Evolutionary conservation across 2,888 invertebrate genomes (phyloP).

Genomic region (Caenorhabditis macrosperma): DNA sequence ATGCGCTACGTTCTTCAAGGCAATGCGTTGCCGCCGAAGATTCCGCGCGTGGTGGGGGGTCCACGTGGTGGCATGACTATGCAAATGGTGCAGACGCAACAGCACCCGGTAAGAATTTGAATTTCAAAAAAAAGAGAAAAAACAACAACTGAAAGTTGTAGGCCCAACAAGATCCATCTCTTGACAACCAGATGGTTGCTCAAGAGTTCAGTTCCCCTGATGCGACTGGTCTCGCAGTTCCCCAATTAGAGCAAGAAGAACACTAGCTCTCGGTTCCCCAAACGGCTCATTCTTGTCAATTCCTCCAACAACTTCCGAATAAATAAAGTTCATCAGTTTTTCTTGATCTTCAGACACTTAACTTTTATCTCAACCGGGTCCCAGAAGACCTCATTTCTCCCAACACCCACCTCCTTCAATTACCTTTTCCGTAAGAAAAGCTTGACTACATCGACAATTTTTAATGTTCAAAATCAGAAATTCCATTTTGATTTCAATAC

Average conservation of each 20-base stretch:
- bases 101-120: constrained; percentile 20
- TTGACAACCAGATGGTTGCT: constrained; percentile 12
- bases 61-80: constrained; percentile 57
- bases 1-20: constrained; percentile 19
- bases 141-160: constrained; percentile 3
- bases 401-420: neutral
- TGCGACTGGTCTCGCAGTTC: constrained; percentile 34
- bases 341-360: neutral
- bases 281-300: constrained; percentile 37
- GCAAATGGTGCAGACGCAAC: constrained; percentile 55
- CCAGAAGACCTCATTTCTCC: neutral
- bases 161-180: neutral
- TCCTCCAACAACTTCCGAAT: neutral
- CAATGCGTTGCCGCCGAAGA: constrained; percentile 13
- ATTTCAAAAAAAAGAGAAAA: neutral
- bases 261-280: constrained; percentile 32
- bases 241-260: constrained; percentile 17
- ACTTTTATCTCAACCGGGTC: neutral
- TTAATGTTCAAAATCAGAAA: neutral
- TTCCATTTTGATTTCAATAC: neutral
- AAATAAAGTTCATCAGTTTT: neutral
- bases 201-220: neutral
- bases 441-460: neutral
- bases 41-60: constrained; percentile 12
- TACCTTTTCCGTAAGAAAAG: neutral